Evolutionary conservation across 2,888 invertebrate genomes (phyloP).

Genomic region (Argyra leucocephala): DNA sequence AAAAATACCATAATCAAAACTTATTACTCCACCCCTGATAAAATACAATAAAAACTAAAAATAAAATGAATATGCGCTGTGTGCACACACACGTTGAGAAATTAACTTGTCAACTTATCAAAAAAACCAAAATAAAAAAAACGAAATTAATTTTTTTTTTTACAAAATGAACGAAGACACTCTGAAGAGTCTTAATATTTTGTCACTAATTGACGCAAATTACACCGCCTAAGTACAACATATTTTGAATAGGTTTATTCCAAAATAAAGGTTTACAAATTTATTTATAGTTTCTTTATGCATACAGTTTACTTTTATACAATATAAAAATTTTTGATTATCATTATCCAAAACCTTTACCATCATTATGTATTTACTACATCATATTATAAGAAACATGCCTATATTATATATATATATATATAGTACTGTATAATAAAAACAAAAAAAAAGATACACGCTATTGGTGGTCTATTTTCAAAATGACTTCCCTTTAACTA

Average conservation of each 20-base stretch:
- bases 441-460: neutral
- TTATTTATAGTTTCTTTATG: too few relatives aligned
- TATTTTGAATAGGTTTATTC: too few relatives aligned
- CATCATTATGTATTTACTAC: neutral
- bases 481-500: conserved; percentile 3
- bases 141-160: neutral
- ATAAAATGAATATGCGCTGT: too few relatives aligned
- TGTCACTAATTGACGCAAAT: conserved; percentile 20
- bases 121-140: neutral
- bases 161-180: neutral
- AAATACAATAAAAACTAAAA: too few relatives aligned
- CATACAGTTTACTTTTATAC: too few relatives aligned
- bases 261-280: too few relatives aligned
- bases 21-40: too few relatives aligned
- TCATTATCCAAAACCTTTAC: neutral
- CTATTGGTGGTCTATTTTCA: neutral
- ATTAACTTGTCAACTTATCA: neutral
- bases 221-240: conserved; percentile 10
- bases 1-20: too few relatives aligned
- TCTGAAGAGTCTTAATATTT: neutral
- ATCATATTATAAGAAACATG: too few relatives aligned
- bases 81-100: neutral
- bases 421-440: too few relatives aligned
- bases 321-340: neutral
- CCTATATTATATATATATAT: too few relatives aligned